Conservation (phyloP, 2,113 vertebrate genomes). For the Dicrurus megarhynchus region DNA sequence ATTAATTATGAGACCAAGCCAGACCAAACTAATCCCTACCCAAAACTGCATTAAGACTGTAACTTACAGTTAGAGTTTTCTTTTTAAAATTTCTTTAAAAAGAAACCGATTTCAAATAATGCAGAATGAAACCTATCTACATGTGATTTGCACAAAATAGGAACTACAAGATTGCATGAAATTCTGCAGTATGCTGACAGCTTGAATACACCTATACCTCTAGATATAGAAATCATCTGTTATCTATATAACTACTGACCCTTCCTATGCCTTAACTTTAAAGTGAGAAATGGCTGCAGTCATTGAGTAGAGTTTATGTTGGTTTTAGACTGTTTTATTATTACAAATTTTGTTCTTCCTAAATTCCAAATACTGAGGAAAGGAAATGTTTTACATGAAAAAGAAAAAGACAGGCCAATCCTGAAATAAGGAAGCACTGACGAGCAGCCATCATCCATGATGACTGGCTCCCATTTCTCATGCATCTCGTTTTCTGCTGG, state of each 20-base stretch:
- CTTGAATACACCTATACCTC: neutral
- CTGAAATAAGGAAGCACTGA: neutral
- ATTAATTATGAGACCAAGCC: neutral
- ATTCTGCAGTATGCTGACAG: neutral
- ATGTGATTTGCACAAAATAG: neutral
- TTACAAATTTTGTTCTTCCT: neutral
- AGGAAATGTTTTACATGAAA: neutral
- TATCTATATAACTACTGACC: no score
- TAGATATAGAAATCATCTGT: neutral
- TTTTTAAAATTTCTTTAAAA: neutral
- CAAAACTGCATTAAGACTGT: neutral
- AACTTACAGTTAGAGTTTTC: neutral
- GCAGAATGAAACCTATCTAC: neutral
- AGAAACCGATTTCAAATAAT: neutral
- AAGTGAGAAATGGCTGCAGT: neutral
- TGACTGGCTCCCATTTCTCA: neutral
- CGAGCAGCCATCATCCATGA: neutral
- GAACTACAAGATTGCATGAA: neutral
- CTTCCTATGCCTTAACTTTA: neutral
- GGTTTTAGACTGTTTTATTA: neutral
- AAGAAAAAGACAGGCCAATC: neutral
- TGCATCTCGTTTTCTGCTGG: neutral
- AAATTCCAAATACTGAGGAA: neutral
- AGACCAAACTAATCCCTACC: neutral
- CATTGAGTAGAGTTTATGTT: fast-evolving